phyloP scores from a whole-genome alignment of 2,113 vertebrate genomes.

The Hippocampus abdominalis region DNA sequence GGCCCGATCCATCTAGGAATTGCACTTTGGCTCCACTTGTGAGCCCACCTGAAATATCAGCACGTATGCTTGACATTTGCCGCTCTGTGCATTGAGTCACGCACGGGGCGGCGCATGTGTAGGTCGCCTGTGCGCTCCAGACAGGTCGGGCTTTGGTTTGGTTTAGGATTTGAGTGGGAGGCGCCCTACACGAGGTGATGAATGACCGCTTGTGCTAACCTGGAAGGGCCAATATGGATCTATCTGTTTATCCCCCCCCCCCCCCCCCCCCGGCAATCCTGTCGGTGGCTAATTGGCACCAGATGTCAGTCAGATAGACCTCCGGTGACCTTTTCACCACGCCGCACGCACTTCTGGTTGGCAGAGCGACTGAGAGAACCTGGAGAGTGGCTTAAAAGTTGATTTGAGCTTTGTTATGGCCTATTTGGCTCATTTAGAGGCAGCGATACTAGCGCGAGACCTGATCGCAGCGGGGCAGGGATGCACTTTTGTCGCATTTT shows the following conservation, averaged over 20 bases:
- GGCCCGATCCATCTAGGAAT: background rate
- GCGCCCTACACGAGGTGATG: slow-evolving; percentile 47
- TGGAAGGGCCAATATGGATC: slow-evolving; percentile 59
- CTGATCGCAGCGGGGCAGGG: too few species aligned
- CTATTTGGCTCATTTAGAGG: too few species aligned
- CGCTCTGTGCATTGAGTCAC: slow-evolving; percentile 31
- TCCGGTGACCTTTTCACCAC: slow-evolving; percentile 34
- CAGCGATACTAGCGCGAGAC: too few species aligned
- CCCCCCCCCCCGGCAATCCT: slow-evolving; percentile 37
- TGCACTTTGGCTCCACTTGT: slow-evolving; percentile 12
- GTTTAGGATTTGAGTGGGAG: slow-evolving; percentile 56
- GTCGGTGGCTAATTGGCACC: slow-evolving; percentile 67
- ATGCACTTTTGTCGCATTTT: too few species aligned
- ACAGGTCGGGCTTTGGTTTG: slow-evolving; percentile 43
- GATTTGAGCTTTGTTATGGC: background rate
- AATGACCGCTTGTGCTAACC: slow-evolving; percentile 66
- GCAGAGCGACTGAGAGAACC: background rate
- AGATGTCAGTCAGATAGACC: slow-evolving; percentile 60
- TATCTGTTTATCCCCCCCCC: slow-evolving; percentile 61
- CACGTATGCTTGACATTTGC: slow-evolving; percentile 33
- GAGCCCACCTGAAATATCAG: slow-evolving; percentile 17
- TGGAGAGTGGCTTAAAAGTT: background rate
- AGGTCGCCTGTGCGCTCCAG: slow-evolving; percentile 44
- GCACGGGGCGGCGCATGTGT: slow-evolving; percentile 28
- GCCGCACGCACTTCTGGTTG: background rate